Conservation (phyloP, 2,113 vertebrate genomes). For the Zosterops hypoxanthus region DNA sequence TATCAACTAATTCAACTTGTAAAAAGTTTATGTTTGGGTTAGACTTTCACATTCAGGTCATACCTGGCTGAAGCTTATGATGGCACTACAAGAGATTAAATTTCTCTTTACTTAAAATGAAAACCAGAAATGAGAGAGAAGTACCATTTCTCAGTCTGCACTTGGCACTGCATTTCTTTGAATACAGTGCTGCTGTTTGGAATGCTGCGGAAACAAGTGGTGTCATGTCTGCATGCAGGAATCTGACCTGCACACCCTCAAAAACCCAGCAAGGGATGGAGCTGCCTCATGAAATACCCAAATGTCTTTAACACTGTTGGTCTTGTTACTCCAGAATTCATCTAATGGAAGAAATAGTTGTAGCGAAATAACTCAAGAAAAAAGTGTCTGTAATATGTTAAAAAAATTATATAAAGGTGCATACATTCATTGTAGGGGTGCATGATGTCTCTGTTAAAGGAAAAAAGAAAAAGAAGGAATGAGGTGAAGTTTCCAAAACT, state of each 20-base stretch:
- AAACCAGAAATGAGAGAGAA: not conserved
- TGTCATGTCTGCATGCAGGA: not conserved
- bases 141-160: not conserved
- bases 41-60: not conserved
- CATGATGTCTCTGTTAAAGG: not conserved
- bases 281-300: not conserved
- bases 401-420: not conserved
- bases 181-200: not conserved
- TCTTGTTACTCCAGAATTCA: not conserved
- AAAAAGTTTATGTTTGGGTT: not conserved
- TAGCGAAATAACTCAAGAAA: not conserved
- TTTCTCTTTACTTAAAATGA: not conserved
- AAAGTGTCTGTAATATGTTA: not conserved
- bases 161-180: not conserved
- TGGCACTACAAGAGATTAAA: not conserved
- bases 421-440: not conserved
- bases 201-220: not conserved
- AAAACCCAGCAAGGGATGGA: not conserved
- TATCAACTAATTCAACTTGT: not conserved
- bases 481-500: not conserved
- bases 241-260: not conserved
- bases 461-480: no score
- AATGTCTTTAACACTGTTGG: not conserved
- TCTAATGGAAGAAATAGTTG: not conserved
- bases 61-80: not conserved